Base-by-base conservation (phyloP, 2,797 vertebrate species). In the Cossypha dichroa region DNA sequence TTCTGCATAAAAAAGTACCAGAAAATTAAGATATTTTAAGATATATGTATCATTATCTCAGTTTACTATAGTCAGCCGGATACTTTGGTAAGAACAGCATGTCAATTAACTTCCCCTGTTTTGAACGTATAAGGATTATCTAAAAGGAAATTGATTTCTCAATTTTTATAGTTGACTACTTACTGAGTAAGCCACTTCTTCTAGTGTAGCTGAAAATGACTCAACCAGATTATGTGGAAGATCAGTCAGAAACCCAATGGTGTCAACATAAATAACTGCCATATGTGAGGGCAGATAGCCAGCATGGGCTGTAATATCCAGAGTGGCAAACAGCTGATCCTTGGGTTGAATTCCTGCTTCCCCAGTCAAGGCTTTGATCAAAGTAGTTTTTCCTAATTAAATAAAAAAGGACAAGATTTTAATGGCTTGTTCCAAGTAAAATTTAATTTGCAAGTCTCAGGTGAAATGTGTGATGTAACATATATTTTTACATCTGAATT, bases 241-340 rank as follows among this genome's bases (percentile, higher is more conserved):
- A 95, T 99, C 98, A 43, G 99, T 99, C 59, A 99, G 98, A 97
- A 99, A 99, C 48, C 99, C 99, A 49, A 99, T 98, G 70, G 99
- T 99, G 97, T 99, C 99, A 93, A 99, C 96, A 49, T 99, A 99
- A 83, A 99, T 98, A 34, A 99, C 98, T 0, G 98, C 86, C 98
- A 99, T 96, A 60, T 69, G 98, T 4, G 98, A 98, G 77, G 99
- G 99, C 91, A 99, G 95, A 60, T 83, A 96, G 34, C 99, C 99
- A 3, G 98, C 98, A 9, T 99, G 99, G 31, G 99, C 98, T 3
- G 99, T 99, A 77, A 99, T 98, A 43, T 99, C 99, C 84, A 99
- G 98, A 3, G 99, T 99, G 16, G 99, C 99, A 58, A 99, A 99
- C 11, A 99, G 98, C 95, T 98, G 98, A 96, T 99, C 98, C 78